Base-by-base conservation (phyloP, 2,888 invertebrate genomes). In the Dasysyrphus albostriatus region DNA sequence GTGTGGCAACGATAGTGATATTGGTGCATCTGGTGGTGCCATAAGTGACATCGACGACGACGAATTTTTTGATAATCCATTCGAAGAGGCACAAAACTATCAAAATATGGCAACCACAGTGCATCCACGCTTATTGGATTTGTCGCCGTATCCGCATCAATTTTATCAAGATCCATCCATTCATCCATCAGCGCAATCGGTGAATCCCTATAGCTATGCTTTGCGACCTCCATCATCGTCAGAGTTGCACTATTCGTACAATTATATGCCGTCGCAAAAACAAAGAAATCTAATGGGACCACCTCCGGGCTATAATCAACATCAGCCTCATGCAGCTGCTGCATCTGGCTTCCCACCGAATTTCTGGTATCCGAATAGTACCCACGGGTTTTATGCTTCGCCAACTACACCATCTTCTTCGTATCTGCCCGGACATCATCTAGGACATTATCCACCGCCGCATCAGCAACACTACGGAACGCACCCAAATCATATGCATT, bases 321-420 rank as follows among this genome's bases (percentile, higher is more conserved):
- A 49, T 39, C 29, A 39, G 19, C 1, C 24, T 0, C 49, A 63
- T 70, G 51, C 49, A 29, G 63, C 69, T 16, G 70, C 73, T 16
- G 70, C 73, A 7, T 47, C 88, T 12, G 78, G 83, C 19, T 90
- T 88, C 81, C 90, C 90, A 85, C 89, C 91, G 14, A 92, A 92
- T 80, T 91, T 91, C 89, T 92, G 92, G 92, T 90, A 91, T 88
- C 91, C 92, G 2, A 91, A 91, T 89, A 61, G 14, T 44, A 34
- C 73, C 0, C 58, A 73, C 54, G 82, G 77, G 59, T 82, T 16
- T 49, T 82, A 77, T 44, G 12, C 85, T 19, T 56, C 73, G 4
- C 56, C 85, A 32, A 14, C 69, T 4, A 16, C 82, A 47, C 47
- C 69, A 0, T 69, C 89, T 56, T 88, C 89, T 6, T 73, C 84